phyloP scores from a whole-genome alignment of 2,888 invertebrate species.

The Parasteatoda lunata region DNA sequence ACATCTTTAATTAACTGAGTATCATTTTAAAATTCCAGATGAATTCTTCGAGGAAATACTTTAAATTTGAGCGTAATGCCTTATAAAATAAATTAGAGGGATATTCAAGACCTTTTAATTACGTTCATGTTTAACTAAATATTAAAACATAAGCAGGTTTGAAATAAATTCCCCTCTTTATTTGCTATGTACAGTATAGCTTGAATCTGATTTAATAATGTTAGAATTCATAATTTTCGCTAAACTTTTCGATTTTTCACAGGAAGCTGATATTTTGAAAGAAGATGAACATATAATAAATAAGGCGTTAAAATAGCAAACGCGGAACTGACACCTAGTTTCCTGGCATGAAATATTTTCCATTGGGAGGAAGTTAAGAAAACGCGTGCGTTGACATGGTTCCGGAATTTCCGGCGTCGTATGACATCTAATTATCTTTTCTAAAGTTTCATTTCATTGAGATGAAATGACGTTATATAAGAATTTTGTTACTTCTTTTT shows the following conservation, averaged over 20 bases:
- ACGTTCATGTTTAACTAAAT: too few species aligned
- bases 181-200: background rate
- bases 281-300: constrained; percentile 36
- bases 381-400: constrained; percentile 50
- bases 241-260: constrained; percentile 12
- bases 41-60: too few species aligned
- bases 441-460: constrained; percentile 53
- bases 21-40: too few species aligned
- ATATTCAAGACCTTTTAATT: too few species aligned
- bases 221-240: background rate
- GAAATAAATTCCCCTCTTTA: too few species aligned
- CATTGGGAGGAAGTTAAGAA: constrained; percentile 58
- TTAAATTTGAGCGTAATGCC: too few species aligned
- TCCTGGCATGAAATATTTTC: constrained; percentile 61
- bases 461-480: constrained; percentile 37
- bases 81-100: too few species aligned
- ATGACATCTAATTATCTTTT: constrained; percentile 67
- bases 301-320: constrained; percentile 38
- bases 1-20: too few species aligned
- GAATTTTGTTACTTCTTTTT: background rate
- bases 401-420: constrained; percentile 53
- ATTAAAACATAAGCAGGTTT: too few species aligned
- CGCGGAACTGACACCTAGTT: constrained; percentile 49
- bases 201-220: background rate
- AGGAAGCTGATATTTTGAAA: constrained; percentile 33